Base-by-base conservation (phyloP, 1,140 invertebrate species). In the Octopus sinensis region DNA sequence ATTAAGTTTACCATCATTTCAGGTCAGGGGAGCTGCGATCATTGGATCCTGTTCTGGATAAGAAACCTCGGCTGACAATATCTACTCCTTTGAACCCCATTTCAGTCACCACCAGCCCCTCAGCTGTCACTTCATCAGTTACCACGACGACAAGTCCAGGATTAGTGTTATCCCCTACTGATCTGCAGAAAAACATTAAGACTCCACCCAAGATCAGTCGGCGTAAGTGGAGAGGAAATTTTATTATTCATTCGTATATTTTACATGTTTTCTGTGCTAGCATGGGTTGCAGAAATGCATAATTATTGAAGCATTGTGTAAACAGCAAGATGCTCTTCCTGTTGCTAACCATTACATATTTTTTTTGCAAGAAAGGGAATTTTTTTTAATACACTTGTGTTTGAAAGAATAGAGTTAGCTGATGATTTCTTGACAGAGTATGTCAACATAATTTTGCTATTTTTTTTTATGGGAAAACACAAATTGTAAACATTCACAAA, bases 141-240 rank as follows among this genome's bases (percentile, higher is more conserved):
- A 43, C 17, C 17, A 73, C 83, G 7, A 53, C 68, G 17, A 75
- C 79, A 68, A 77, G 80, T 75, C 56, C 81, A 43, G 52, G 75
- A 53, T 75, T 79, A 53, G 84, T 86, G 53, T 81, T 85, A 23
- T 86, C 86, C n/a, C 87, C 88, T 75, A 86, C 86, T 51, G 87
- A 89, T 77, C 82, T 85, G 30, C 87, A 88, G 83, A 86, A 85
- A 30, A 87, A 86, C 84, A 95, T 96, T 83, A 96, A 96, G 92
- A 90, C 96, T 75, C 96, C 96, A 87, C 93, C 95, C 83, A 92
- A 95, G 82, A 96, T 96, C 93, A 94, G 94, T 83, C 96, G 96
- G 93, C 94, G 96, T 96, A 94, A 95, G 95, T 95, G 6, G 5
- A 73, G 3, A 43, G 30, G 1, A 71, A 71, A 13, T 71, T 71